phyloP scores from a whole-genome alignment of 2,113 vertebrate species.

The Ptilonorhynchus violaceus region DNA sequence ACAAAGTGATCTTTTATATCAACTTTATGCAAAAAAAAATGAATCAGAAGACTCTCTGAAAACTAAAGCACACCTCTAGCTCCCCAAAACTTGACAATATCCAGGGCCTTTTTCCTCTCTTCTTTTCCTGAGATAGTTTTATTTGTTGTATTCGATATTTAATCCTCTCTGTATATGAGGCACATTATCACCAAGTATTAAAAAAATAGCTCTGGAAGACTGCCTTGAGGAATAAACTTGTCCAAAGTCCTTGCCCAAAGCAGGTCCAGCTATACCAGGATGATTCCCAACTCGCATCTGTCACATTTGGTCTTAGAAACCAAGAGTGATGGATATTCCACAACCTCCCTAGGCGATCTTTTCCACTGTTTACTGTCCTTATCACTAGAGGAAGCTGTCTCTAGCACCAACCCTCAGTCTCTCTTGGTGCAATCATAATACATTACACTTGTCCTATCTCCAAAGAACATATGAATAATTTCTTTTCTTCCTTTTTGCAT shows the following conservation, averaged over 20 bases:
- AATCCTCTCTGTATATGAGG: not conserved
- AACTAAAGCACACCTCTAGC: not conserved
- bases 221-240: not conserved
- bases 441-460: not conserved
- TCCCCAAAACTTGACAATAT: not conserved
- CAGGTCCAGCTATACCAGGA: not conserved
- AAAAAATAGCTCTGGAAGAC: not conserved
- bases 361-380: not conserved
- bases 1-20: not conserved
- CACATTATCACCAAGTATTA: not conserved
- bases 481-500: not conserved
- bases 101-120: not conserved
- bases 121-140: not conserved
- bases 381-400: not conserved
- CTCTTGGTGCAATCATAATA: not conserved
- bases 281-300: not conserved
- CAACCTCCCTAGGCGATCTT: not conserved
- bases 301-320: slow-evolving; percentile 10
- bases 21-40: not conserved
- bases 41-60: not conserved
- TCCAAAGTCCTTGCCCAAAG: not conserved
- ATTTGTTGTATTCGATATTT: not conserved
- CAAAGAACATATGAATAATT: not conserved
- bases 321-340: not conserved
- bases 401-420: not conserved